Conservation (phyloP, 2,113 vertebrate species). For the Chroicocephalus ridibundus region DNA sequence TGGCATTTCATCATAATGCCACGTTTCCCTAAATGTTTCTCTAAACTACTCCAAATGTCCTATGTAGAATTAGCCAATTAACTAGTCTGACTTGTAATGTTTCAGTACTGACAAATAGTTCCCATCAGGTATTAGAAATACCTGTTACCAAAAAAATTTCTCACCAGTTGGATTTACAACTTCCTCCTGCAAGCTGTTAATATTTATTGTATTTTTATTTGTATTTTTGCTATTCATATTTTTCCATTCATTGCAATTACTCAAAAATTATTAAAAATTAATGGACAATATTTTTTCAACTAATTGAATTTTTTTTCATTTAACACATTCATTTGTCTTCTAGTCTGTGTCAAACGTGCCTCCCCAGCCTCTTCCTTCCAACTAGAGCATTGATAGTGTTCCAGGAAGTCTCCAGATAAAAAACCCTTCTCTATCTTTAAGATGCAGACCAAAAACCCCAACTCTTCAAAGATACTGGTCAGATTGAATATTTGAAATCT, state of each 20-base stretch:
- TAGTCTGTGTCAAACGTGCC: background rate
- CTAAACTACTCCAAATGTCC: background rate
- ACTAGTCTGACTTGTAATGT: background rate
- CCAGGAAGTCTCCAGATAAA: background rate
- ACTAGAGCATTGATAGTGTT: background rate
- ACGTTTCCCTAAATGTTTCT: rapidly evolving
- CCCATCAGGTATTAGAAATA: background rate
- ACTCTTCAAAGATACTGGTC: background rate
- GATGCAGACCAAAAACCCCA: background rate
- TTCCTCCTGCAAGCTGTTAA: background rate
- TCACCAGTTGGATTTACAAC: background rate
- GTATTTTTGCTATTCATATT: background rate
- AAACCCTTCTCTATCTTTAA: background rate
- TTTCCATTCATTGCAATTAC: background rate
- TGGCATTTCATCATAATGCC: background rate
- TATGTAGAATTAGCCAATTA: background rate
- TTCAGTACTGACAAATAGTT: background rate
- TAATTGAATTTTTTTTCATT: background rate
- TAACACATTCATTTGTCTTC: background rate
- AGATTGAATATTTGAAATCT: background rate
- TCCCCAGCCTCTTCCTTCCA: background rate
- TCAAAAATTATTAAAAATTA: background rate
- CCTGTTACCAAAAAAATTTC: background rate
- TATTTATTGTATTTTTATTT: background rate
- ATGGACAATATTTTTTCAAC: background rate